These are phyloP conservation scores for Melinaea marsaeus DNA, from an alignment of 2,888 invertebrate species.

Conservation along the genomic window DNA sequence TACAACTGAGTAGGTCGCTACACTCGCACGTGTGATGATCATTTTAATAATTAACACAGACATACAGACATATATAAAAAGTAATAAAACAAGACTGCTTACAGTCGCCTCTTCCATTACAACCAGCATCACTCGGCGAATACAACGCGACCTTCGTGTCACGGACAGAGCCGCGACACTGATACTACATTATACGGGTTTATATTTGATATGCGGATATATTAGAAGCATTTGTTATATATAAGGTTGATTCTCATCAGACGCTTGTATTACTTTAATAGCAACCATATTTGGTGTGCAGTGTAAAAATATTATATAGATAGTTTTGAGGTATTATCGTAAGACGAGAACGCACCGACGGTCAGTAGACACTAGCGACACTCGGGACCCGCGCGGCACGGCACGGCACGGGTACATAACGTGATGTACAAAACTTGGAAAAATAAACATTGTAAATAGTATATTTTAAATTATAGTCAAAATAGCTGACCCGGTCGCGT, in stretches of 20 bases:
- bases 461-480: conserved; percentile 29
- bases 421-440: background rate
- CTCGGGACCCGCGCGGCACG: conserved; percentile 12
- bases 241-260: too few relatives aligned
- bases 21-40: too few relatives aligned
- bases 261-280: background rate
- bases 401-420: background rate
- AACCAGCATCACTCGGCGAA: background rate
- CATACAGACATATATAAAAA: background rate
- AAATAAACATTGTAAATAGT: too few relatives aligned
- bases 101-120: background rate
- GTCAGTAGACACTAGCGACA: background rate
- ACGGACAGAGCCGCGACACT: background rate
- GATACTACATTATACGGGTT: too few relatives aligned
- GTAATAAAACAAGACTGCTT: conserved; percentile 1
- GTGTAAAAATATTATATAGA: conserved; percentile 2
- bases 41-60: background rate
- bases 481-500: conserved; percentile 31
- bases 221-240: conserved; percentile 3
- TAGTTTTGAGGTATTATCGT: background rate
- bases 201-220: background rate
- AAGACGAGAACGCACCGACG: background rate
- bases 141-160: background rate
- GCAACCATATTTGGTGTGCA: background rate
- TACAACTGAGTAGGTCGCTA: too few relatives aligned